Evolutionary conservation across 2,113 vertebrate species (phyloP).

Genomic region (Connochaetes taurinus): DNA sequence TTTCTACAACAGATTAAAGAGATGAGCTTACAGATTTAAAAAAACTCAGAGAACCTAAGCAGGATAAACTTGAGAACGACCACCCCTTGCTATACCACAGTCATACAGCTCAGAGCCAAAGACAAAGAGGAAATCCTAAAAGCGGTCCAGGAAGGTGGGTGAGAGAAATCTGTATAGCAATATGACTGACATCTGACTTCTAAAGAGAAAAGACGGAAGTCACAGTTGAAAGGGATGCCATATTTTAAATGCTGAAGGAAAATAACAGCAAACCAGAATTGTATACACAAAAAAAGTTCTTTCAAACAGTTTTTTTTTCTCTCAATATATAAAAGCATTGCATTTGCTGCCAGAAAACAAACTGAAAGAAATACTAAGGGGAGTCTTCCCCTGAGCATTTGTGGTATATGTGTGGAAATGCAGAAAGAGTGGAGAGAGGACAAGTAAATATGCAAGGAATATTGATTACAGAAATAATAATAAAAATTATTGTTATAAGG

Average conservation of each 20-base stretch:
- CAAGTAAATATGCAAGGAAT: not conserved
- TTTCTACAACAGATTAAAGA: not conserved
- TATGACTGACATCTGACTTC: not conserved
- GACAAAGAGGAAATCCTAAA: not conserved
- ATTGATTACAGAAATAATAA: not conserved
- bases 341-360: not conserved
- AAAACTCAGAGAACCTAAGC: not conserved
- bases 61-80: not conserved
- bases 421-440: not conserved
- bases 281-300: not conserved
- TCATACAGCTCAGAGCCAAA: not conserved
- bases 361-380: not conserved
- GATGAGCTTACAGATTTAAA: not conserved
- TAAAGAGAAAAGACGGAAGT: not conserved
- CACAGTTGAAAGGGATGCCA: not conserved
- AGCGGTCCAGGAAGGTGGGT: not conserved
- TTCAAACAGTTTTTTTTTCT: not conserved
- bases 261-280: not conserved
- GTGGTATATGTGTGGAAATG: not conserved
- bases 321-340: not conserved
- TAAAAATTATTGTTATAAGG: not conserved
- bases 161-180: not conserved
- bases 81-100: not conserved
- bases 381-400: not conserved
- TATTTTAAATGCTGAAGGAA: not conserved